These are phyloP conservation scores for Falcaria lacertinaria DNA, from an alignment of 2,888 invertebrate genomes.

Conservation along the genomic window DNA sequence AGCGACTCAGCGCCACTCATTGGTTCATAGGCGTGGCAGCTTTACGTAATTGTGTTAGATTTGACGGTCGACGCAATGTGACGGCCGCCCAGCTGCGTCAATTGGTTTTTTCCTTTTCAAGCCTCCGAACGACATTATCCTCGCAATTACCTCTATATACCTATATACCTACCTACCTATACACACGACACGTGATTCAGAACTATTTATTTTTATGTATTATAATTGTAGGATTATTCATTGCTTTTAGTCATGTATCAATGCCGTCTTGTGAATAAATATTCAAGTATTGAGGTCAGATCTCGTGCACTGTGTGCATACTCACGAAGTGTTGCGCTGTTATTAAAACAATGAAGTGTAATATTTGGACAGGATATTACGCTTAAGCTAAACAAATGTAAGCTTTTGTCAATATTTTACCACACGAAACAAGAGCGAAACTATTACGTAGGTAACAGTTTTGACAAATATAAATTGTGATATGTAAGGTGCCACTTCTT, in stretches of 20 bases:
- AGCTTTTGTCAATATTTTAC: conserved; percentile 46
- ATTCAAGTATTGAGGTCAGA: conserved; percentile 63
- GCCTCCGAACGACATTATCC: conserved; percentile 3
- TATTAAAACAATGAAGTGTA: conserved; percentile 49
- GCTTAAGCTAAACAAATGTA: conserved; percentile 28
- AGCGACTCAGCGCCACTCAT: conserved; percentile 43
- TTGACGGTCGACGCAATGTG: conserved; percentile 52
- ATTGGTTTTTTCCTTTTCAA: conserved; percentile 14
- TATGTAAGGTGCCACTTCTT: background rate
- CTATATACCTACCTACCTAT: background rate
- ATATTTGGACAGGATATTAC: conserved; percentile 55
- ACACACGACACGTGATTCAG: background rate
- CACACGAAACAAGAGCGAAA: conserved; percentile 12
- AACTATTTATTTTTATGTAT: conserved; percentile 22
- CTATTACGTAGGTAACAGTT: background rate
- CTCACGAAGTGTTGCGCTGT: conserved; percentile 41
- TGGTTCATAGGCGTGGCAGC: conserved; percentile 50
- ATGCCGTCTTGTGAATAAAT: conserved; percentile 51
- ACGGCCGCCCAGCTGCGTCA: conserved; percentile 39
- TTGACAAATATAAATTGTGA: background rate
- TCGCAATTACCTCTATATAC: background rate
- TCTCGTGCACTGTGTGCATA: conserved; percentile 52
- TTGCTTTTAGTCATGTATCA: conserved; percentile 38
- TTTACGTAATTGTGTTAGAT: conserved; percentile 59
- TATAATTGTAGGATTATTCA: conserved; percentile 37